Conservation (phyloP, 2,797 vertebrate genomes). For the Glyptemys insculpta region DNA sequence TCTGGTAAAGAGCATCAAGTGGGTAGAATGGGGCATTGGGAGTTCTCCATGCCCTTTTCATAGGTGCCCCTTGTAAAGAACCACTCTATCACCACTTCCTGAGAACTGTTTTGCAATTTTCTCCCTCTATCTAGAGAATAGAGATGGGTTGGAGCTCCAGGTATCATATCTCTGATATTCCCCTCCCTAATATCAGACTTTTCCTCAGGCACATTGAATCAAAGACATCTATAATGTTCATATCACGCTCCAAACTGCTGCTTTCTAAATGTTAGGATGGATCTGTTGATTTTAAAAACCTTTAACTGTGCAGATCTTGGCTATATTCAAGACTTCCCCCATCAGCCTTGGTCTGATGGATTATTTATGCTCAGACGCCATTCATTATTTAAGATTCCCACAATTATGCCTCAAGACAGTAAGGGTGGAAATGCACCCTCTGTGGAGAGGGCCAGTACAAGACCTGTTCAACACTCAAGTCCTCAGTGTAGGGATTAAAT, state of each 20-base stretch:
- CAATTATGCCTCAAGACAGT: background rate
- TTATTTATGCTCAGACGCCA: background rate
- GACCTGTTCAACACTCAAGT: background rate
- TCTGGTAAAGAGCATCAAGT: background rate
- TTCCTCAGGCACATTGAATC: background rate
- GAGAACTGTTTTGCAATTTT: background rate
- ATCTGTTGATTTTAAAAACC: background rate
- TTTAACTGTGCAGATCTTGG: background rate
- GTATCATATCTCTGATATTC: background rate
- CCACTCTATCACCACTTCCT: background rate
- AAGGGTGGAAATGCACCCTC: background rate
- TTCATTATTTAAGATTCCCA: background rate
- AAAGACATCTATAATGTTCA: background rate
- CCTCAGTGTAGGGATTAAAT: background rate
- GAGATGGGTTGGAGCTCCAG: background rate
- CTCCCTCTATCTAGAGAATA: background rate
- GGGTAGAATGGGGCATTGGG: background rate
- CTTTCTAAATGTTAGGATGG: background rate
- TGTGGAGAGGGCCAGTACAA: background rate
- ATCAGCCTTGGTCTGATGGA: accelerated
- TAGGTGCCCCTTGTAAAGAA: background rate
- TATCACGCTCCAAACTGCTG: background rate
- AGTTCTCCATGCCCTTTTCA: background rate
- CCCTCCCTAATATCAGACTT: background rate
- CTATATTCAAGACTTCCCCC: background rate